Evolutionary conservation across 23 tunicate species (phyloP), one percentile per base, ranked within the genome.

Genomic region (Ascidia mentula): DNA sequence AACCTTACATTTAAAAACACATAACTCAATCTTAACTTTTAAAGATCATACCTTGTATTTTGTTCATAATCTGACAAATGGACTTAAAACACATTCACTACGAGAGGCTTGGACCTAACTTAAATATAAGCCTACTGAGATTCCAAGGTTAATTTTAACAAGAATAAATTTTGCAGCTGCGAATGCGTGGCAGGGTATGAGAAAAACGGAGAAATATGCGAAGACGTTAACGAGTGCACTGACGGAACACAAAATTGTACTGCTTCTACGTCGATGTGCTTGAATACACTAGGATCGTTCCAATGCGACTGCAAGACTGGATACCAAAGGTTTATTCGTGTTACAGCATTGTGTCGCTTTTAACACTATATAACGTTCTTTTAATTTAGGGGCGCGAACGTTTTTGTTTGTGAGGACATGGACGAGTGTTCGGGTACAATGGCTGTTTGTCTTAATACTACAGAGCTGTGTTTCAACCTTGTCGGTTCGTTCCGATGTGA

Each of bases 181-280:
- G 61, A 69, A 13, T 88, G 92, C 65, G 36, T 32, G 33, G 60
- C 32, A 4, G 92, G 92, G 30, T 88, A 69, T 31, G 18, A 1
- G 3, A 71, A 36, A 36, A n/a, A 32, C 69, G 73, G 73, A 9
- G 30, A 72, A 3, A 34, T 32, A 1, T 88, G 92, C 79, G 18
- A 40, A 28, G 77, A 88, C 60, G 31, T 88, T 59, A 40, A 88
- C 82, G 92, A 88, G 36, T 88, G 92, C 69, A 20, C 65, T 20
- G 65, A 1, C 2, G 45, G 38, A 8, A 69, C 79, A 20, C 30
- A 82, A 60, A 46, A 69, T n/a, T 88, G 92, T 74, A 28, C 76
- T 38, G 38, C 35, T 32, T 45, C 28, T 6, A 82, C 78, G 31
- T 60, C 76, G 22, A 34, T 4, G 6, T 88, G 92, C 38, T 12